Evolutionary conservation across 2,113 vertebrate genomes (phyloP), one percentile per base, ranked within the genome.

Genomic region (Hystrix cristata): DNA sequence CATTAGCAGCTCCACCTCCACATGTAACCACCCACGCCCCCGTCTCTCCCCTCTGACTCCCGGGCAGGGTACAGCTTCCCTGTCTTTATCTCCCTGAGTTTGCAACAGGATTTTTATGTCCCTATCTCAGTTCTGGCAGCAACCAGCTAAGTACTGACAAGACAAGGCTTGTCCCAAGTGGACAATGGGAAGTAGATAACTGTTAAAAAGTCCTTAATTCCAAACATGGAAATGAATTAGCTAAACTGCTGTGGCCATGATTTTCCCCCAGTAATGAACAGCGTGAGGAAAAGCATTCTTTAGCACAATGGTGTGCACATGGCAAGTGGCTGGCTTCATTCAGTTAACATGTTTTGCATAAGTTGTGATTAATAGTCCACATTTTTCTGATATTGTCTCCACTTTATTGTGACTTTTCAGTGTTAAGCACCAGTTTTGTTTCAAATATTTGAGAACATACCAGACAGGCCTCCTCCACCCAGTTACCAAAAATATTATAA

Each of bases 191-290:
- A 97, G 92, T 64, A 97, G 95, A 95, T 97, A 96, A 97, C 92
- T 95, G 95, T 79, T 97, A 38, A 90, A 97, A 69, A 92, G 82
- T 43, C 62, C 86, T 96, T 96, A 95, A 95, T 95, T 98, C 97
- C 97, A 98, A 98, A 98, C 97, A 97, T 97, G 94, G 97, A 64
- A 96, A 97, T 94, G 94, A 97, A 97, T 95, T 92, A 96, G 92
- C 96, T 95, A 93, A 96, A 96, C 88, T n/a, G 31, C 92, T 93
- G 82, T 97, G 92, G 90, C 95, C 88, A 95, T 87, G 92, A 98
- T 97, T 96, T 91, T 95, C 85, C 72, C 74, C 83, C 83, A 64
- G 88, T 88, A 94, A 95, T 38, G 25, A 98, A 96, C 31, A 89
- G 53, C 62, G 78, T 31, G 79, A 97, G 82, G 29, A 89, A 95